phyloP scores from a whole-genome alignment of 2,888 invertebrate genomes.

The Idaea dimidiata region DNA sequence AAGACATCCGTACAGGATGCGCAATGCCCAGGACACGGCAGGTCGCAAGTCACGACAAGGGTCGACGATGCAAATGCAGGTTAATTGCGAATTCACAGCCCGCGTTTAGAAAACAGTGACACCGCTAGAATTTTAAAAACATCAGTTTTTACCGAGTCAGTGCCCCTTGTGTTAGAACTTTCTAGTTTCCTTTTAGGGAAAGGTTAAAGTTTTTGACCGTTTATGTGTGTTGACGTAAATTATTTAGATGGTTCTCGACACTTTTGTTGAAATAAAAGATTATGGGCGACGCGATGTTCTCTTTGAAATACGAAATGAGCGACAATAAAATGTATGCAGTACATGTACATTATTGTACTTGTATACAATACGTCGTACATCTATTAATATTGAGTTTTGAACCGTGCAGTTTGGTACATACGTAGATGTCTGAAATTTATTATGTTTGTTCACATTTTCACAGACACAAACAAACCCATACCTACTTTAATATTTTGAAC shows the following conservation, averaged over 20 bases:
- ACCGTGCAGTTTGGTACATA: too few relatives aligned
- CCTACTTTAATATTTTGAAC: too few relatives aligned
- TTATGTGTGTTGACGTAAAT: neutral
- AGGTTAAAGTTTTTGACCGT: neutral
- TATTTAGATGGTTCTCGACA: neutral
- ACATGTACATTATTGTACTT: too few relatives aligned
- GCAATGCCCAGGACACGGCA: conserved; percentile 23
- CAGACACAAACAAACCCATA: too few relatives aligned
- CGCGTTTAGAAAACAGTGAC: conserved; percentile 58
- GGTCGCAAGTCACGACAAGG: conserved; percentile 38
- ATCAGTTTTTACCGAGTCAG: conserved; percentile 17
- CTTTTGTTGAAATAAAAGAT: neutral
- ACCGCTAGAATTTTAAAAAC: conserved; percentile 55
- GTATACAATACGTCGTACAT: too few relatives aligned
- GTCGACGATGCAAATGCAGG: conserved; percentile 63
- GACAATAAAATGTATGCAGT: neutral
- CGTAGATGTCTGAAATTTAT: too few relatives aligned
- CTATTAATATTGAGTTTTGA: too few relatives aligned
- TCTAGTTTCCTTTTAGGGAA: conserved; percentile 1
- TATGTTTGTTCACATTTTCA: too few relatives aligned
- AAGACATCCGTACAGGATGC: conserved; percentile 8
- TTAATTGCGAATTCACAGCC: conserved; percentile 71
- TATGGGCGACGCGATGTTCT: neutral
- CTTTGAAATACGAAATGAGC: neutral
- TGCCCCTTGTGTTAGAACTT: neutral